phyloP scores from a whole-genome alignment of 2,113 vertebrate species.

The Tyto alba region DNA sequence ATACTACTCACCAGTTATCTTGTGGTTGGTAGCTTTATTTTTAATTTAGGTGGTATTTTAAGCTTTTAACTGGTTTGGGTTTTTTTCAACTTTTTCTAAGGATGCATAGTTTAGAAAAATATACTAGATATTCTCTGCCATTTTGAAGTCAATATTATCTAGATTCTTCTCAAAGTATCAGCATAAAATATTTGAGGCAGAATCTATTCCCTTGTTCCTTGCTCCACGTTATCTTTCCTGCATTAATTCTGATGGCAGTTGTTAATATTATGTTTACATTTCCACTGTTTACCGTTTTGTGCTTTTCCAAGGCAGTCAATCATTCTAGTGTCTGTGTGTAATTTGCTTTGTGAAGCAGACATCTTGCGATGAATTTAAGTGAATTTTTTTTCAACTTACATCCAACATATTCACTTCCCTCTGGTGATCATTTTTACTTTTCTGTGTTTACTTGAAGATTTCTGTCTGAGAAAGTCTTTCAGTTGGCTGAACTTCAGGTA shows the following conservation, averaged over 20 bases:
- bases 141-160: neutral
- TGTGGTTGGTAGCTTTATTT: neutral
- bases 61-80: neutral
- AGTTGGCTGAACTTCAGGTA: neutral
- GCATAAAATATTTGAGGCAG: neutral
- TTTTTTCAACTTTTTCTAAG: neutral
- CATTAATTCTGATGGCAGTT: constrained; percentile 3
- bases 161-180: neutral
- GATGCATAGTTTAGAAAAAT: neutral
- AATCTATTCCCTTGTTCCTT: neutral
- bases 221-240: neutral
- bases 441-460: neutral
- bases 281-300: neutral
- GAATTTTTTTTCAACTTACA: constrained; percentile 14
- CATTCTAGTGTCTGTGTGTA: neutral
- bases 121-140: neutral
- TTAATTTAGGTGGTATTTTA: neutral
- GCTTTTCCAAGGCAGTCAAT: constrained; percentile 38
- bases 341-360: constrained; percentile 43
- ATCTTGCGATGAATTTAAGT: neutral
- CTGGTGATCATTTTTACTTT: neutral
- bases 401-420: neutral
- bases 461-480: neutral
- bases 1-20: neutral
- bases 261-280: neutral